These are phyloP conservation scores for Callipepla californica DNA, from an alignment of 2,113 vertebrate species.

Conservation along the genomic window DNA sequence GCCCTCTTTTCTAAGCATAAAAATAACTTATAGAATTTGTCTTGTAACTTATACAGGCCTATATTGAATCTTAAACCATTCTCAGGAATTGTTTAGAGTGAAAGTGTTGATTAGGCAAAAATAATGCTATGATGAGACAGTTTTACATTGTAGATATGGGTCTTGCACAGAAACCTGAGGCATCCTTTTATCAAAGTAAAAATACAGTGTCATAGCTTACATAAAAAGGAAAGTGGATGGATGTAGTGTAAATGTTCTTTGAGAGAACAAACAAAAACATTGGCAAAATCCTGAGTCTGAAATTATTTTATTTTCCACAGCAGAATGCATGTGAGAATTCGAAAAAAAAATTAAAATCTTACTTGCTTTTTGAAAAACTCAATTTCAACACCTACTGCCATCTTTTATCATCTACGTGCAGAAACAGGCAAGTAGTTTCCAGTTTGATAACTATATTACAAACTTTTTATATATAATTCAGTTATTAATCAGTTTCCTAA, in stretches of 20 bases:
- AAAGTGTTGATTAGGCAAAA: not conserved
- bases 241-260: no score
- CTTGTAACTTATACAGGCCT: not conserved
- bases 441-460: not conserved
- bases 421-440: not conserved
- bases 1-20: not conserved
- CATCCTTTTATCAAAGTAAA: no score
- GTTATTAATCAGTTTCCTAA: not conserved
- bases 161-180: no score
- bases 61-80: not conserved
- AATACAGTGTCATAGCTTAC: no score
- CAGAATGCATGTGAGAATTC: no score
- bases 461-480: not conserved
- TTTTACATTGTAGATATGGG: no score
- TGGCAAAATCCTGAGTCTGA: no score
- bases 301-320: no score
- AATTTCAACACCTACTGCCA: not conserved
- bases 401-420: not conserved
- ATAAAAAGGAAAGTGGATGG: no score
- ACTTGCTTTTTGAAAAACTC: no score
- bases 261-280: no score
- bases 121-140: not conserved
- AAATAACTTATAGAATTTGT: not conserved
- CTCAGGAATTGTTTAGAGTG: not conserved
- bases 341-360: no score